Evolutionary conservation across 2,113 vertebrate species (phyloP).

Genomic region (Neotragus moschatus): DNA sequence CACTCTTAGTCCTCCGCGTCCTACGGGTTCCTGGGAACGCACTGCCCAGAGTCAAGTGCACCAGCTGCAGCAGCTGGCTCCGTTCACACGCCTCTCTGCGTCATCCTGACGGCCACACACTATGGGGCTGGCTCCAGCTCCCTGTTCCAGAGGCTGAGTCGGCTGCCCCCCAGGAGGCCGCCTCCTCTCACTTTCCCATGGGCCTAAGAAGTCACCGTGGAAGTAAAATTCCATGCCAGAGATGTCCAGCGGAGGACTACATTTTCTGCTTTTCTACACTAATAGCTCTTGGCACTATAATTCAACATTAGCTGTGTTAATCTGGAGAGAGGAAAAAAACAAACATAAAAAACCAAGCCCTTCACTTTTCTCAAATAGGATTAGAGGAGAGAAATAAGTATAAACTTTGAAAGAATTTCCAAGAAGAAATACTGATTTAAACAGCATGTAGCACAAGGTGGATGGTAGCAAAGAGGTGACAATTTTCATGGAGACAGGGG

Average conservation of each 20-base stretch:
- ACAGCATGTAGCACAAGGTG: not conserved
- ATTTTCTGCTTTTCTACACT: not conserved
- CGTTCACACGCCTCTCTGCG: constrained; percentile 61
- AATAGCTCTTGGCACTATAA: not conserved
- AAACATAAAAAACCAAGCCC: not conserved
- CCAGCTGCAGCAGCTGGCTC: constrained; percentile 65
- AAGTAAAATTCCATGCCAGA: not conserved
- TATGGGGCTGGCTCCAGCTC: not conserved
- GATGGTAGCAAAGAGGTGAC: not conserved
- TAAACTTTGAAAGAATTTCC: not conserved
- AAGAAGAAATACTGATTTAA: not conserved
- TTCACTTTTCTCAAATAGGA: not conserved
- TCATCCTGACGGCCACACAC: constrained; percentile 42
- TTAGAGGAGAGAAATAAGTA: not conserved
- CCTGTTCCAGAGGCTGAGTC: not conserved
- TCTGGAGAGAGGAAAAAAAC: not conserved
- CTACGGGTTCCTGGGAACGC: constrained; percentile 63
- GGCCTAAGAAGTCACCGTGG: not conserved
- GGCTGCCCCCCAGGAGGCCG: not conserved
- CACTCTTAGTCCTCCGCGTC: constrained; percentile 43
- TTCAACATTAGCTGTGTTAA: not conserved
- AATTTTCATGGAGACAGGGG: not conserved
- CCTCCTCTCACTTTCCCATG: constrained; percentile 47
- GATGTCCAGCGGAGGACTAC: not conserved
- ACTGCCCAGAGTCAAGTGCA: constrained; percentile 68